Conservation (phyloP, 1,140 invertebrate species). For the Bombus fervidus region DNA sequence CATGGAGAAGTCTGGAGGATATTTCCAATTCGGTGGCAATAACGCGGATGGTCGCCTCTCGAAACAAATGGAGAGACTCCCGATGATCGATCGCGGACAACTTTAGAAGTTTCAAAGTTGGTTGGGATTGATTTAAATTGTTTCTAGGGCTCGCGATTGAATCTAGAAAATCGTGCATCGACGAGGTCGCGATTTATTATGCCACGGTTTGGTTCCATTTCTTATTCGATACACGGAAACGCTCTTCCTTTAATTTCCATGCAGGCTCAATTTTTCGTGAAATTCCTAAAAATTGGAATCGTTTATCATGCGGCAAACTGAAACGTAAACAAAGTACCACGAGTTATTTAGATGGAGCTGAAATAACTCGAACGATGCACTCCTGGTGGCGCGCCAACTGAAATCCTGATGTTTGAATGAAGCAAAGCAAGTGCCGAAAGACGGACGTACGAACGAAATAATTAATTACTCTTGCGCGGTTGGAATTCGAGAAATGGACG, state of each 20-base stretch:
- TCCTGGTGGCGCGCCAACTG: background rate
- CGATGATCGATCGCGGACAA: background rate
- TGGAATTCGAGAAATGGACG: background rate
- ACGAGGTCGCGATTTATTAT: conserved; percentile 6
- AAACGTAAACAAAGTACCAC: background rate
- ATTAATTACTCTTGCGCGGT: background rate
- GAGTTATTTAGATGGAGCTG: background rate
- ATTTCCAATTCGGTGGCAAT: background rate
- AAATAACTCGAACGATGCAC: background rate
- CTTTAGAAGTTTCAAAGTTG: background rate
- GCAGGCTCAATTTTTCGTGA: too few species aligned
- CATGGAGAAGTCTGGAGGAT: background rate
- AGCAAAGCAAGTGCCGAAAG: too few species aligned
- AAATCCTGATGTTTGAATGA: background rate
- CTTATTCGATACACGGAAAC: background rate
- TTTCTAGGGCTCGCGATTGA: background rate
- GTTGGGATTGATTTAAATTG: background rate
- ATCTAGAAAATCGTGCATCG: background rate
- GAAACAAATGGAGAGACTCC: background rate
- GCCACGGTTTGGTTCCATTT: background rate
- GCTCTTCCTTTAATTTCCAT: background rate
- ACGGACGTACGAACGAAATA: background rate
- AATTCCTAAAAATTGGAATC: background rate
- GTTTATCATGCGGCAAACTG: background rate
- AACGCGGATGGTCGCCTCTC: background rate